phyloP scores from a whole-genome alignment of 2,888 invertebrate genomes.

The Syrista parreyssii region DNA sequence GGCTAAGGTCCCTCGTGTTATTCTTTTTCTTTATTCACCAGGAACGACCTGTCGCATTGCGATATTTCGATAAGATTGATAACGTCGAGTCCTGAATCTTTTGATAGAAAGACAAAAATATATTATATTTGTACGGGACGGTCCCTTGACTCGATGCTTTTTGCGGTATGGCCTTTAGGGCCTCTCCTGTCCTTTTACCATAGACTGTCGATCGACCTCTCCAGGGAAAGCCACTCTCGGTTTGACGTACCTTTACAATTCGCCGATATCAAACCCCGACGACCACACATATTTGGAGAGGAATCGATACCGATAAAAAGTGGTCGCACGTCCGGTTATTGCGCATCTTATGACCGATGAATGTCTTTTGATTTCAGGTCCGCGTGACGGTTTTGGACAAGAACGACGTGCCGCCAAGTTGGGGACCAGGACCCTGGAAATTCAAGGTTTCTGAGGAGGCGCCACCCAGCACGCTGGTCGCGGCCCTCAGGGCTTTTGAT shows the following conservation, averaged over 20 bases:
- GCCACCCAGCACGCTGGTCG: slow-evolving; percentile 82
- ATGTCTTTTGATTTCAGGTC: slow-evolving; percentile 74
- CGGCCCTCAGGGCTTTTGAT: slow-evolving; percentile 83
- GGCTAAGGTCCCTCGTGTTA: slow-evolving; percentile 24
- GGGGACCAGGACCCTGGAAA: slow-evolving; percentile 78
- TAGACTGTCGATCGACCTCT: not conserved
- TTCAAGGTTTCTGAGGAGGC: slow-evolving; percentile 88
- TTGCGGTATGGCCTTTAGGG: not conserved
- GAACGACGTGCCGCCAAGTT: slow-evolving; percentile 95
- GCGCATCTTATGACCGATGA: not conserved
- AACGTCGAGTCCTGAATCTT: not conserved
- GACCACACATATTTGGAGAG: not conserved
- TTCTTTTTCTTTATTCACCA: slow-evolving; percentile 13
- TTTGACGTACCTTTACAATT: not conserved
- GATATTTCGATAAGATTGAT: not conserved
- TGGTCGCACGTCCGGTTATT: not conserved
- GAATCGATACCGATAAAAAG: not conserved
- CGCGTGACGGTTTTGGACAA: slow-evolving; percentile 87
- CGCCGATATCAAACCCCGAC: not conserved
- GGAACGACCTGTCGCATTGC: not conserved
- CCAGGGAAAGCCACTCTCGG: not conserved
- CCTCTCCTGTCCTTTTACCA: not conserved
- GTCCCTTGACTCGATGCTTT: not conserved
- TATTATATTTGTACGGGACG: not conserved
- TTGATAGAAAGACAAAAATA: not conserved